These are phyloP conservation scores for Adineta ricciae DNA, from an alignment of 2,888 invertebrate species.

Conservation along the genomic window DNA sequence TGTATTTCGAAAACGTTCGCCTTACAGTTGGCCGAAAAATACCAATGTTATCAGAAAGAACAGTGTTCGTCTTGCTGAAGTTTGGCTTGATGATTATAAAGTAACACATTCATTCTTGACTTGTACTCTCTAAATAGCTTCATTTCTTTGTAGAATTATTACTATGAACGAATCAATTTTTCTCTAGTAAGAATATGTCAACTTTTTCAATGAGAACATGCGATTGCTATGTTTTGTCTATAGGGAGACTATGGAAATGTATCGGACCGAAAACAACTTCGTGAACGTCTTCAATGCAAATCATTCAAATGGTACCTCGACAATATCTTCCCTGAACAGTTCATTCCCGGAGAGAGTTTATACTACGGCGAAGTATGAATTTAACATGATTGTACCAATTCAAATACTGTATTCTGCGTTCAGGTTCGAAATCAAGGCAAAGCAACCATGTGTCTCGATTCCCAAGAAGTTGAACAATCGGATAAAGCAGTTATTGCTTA, in stretches of 20 bases:
- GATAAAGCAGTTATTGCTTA: constrained; percentile 91
- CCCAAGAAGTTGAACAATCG: constrained; percentile 62
- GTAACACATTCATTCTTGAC: background rate
- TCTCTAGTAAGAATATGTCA: constrained; percentile 60
- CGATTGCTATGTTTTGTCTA: constrained; percentile 36
- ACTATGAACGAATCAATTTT: constrained; percentile 92
- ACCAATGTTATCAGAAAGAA: constrained; percentile 93
- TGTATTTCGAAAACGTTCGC: constrained; percentile 91
- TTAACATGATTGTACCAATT: background rate
- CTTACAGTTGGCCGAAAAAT: constrained; percentile 93
- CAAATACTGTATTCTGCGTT: background rate
- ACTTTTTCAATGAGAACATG: too few species aligned
- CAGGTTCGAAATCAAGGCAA: constrained; percentile 20
- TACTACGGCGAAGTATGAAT: constrained; percentile 82
- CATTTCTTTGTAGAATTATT: constrained; percentile 62
- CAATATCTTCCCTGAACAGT: constrained; percentile 92
- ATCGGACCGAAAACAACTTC: constrained; percentile 64
- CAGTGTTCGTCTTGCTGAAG: constrained; percentile 87
- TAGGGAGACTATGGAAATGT: constrained; percentile 92
- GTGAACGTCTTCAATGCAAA: constrained; percentile 79
- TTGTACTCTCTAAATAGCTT: background rate
- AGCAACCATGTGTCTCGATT: constrained; percentile 26
- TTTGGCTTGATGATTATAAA: constrained; percentile 54
- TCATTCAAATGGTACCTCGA: constrained; percentile 96
- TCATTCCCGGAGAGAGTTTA: constrained; percentile 83